A percentile compares a stretch with the other conserved stretches of the same genome.
Evolutionary conservation across 2,113 vertebrate genomes (phyloP).

Genomic region (Dipodomys spectabilis): DNA sequence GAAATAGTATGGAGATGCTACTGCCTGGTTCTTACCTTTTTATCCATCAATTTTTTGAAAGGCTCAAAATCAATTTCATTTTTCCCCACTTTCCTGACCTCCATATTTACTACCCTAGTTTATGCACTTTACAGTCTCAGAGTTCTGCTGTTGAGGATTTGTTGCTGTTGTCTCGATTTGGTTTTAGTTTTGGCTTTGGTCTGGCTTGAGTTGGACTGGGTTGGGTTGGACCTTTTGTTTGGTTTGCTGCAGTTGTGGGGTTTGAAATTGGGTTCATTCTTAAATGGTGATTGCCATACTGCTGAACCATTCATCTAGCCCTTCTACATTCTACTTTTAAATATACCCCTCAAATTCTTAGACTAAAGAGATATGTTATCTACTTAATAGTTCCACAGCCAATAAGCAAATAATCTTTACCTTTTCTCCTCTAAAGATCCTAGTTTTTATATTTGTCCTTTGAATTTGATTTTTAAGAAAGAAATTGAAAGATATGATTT

Average conservation of each 20-base stretch:
- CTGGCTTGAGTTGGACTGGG: too few species aligned
- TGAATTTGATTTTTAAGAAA: conserved; percentile 36
- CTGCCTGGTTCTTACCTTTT: neutral
- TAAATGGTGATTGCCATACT: too few species aligned
- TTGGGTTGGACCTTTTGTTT: too few species aligned
- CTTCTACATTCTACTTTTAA: too few species aligned
- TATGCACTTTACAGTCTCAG: neutral
- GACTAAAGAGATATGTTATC: neutral
- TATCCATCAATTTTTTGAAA: conserved; percentile 23
- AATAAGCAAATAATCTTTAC: neutral
- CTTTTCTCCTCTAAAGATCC: neutral
- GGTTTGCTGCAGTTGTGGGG: too few species aligned
- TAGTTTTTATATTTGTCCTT: neutral
- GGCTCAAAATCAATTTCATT: neutral
- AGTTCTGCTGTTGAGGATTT: neutral
- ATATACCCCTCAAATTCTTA: too few species aligned
- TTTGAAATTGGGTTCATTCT: too few species aligned
- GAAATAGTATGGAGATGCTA: neutral
- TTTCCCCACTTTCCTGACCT: neutral
- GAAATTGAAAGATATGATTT: neutral
- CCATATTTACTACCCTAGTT: neutral
- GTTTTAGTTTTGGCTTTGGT: too few species aligned
- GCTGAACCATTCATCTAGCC: too few species aligned
- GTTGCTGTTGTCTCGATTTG: too few species aligned
- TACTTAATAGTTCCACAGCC: neutral